phyloP scores from a whole-genome alignment of 2,113 vertebrate species.

The Phylloscopus whistleri region DNA sequence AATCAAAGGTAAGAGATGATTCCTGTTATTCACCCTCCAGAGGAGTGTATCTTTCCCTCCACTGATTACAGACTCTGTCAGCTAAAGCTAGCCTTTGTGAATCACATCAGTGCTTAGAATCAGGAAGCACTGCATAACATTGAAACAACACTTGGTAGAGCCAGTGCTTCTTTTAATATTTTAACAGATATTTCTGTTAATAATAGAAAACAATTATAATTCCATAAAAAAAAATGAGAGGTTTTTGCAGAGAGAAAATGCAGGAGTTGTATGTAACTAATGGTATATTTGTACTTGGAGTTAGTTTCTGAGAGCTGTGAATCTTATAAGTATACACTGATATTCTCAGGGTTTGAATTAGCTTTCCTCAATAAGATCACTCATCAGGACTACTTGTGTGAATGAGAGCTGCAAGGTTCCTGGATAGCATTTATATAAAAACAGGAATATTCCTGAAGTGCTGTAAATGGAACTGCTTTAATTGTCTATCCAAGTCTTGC shows the following conservation, averaged over 20 bases:
- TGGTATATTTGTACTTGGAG: not conserved
- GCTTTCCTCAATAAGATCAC: not conserved
- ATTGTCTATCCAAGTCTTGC: not conserved
- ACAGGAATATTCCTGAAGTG: not conserved
- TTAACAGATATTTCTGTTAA: not conserved
- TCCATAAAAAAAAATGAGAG: fast-evolving
- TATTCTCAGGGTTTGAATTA: not conserved
- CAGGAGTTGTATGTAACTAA: not conserved
- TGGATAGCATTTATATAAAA: slow-evolving; percentile 12
- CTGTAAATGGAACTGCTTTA: not conserved
- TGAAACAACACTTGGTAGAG: not conserved
- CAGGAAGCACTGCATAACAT: not conserved
- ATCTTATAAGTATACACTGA: not conserved
- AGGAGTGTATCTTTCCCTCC: not conserved
- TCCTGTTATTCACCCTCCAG: not conserved
- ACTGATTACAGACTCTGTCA: not conserved
- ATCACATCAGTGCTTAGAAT: not conserved
- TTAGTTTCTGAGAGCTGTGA: not conserved
- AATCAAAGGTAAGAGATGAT: slow-evolving; percentile 33
- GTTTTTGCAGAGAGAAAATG: not conserved
- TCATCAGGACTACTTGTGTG: slow-evolving; percentile 13
- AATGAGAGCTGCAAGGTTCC: not conserved
- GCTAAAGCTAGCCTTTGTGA: not conserved
- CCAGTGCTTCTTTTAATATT: not conserved
- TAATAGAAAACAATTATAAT: not conserved